These are phyloP conservation scores for Rattus norvegicus DNA, from an alignment of 2,113 vertebrate genomes.

Conservation along the genomic window GRCr8 NC_086027.1:85061001-85061500, in stretches of 20 bases:
- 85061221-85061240: background rate
- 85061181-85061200: background rate
- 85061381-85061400: background rate
- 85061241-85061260: background rate
- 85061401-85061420: background rate
- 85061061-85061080: background rate
- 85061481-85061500: background rate
- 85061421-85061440: background rate
- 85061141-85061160: background rate
- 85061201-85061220: background rate
- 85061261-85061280: background rate
- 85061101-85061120: background rate
- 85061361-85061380: background rate
- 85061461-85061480: background rate
- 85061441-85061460: background rate
- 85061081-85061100: background rate
- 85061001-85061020: background rate
- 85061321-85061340: background rate
- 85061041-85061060: constrained; percentile 1
- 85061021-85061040: background rate
- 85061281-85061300: background rate
- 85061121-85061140: background rate
- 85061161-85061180: background rate
- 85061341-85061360: background rate
- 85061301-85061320: background rate